phyloP scores from a whole-genome alignment of 2,797 vertebrate species.

The Anisognathus igniventris region DNA sequence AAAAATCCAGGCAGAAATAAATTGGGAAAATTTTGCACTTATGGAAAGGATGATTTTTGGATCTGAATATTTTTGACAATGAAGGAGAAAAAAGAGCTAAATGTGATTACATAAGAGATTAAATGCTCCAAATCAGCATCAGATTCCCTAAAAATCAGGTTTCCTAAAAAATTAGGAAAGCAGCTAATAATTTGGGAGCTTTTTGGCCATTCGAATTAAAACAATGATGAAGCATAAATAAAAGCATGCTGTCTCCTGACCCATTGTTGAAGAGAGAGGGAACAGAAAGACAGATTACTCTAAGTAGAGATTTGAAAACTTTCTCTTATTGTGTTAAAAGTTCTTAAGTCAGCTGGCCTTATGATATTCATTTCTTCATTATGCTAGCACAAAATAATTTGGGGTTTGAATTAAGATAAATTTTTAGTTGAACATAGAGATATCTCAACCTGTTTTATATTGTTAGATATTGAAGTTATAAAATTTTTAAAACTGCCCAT shows the following conservation, averaged over 20 bases:
- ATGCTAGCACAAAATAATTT: not conserved
- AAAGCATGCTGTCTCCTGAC: accelerated
- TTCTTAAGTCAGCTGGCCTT: not conserved
- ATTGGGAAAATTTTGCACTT: not conserved
- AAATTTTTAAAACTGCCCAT: not conserved
- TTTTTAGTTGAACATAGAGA: not conserved
- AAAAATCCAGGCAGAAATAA: not conserved
- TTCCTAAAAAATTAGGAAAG: not conserved
- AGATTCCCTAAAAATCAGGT: not conserved
- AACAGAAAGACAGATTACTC: not conserved
- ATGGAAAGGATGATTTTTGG: not conserved
- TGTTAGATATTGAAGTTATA: not conserved
- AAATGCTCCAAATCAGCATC: not conserved
- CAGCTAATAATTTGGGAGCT: not conserved
- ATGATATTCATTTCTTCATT: not conserved
- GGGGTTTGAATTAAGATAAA: not conserved
- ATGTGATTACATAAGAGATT: not conserved
- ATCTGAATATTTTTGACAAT: not conserved
- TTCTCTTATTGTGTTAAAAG: not conserved
- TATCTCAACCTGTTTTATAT: not conserved
- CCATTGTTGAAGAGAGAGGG: not conserved
- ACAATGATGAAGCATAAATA: not conserved
- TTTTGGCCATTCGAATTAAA: not conserved
- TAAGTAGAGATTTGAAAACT: not conserved
- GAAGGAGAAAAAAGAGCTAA: not conserved